A percentile compares a stretch with the other conserved stretches of the same genome.
phyloP scores from a whole-genome alignment of 2,888 invertebrate species.

The Tuberolachnus salignus region DNA sequence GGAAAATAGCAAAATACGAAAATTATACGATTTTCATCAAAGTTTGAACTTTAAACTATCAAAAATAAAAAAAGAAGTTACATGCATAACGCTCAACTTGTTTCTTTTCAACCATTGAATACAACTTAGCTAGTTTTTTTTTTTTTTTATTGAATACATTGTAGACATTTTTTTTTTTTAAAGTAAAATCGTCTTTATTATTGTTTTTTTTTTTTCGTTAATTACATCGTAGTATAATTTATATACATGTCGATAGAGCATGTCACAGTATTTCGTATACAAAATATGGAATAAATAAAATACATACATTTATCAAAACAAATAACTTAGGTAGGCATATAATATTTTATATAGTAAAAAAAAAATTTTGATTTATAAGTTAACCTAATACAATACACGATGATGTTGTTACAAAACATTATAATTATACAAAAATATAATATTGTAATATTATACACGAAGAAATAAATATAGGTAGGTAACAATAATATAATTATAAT shows the following conservation, averaged over 20 bases:
- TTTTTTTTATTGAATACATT: no score
- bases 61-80: no score
- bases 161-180: no score
- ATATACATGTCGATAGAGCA: background rate
- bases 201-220: no score
- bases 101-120: no score
- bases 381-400: background rate
- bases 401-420: constrained; percentile 4
- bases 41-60: no score
- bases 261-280: constrained; percentile 3
- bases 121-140: no score
- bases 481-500: constrained; percentile 32
- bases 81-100: no score
- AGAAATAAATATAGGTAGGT: constrained; percentile 49
- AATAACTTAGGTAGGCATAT: constrained; percentile 25
- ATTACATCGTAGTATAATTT: no score
- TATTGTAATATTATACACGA: constrained; percentile 21
- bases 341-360: constrained; percentile 14
- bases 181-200: no score
- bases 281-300: constrained; percentile 21
- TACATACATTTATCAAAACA: background rate
- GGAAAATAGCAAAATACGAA: no score
- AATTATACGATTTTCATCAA: no score
- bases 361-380: constrained; percentile 35
- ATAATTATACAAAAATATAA: constrained; percentile 6